A percentile compares a stretch with the other conserved stretches of the same genome.
These are phyloP conservation scores for Chamaetylas fuelleborni DNA, from an alignment of 2,113 vertebrate species.

Conservation along the genomic window DNA sequence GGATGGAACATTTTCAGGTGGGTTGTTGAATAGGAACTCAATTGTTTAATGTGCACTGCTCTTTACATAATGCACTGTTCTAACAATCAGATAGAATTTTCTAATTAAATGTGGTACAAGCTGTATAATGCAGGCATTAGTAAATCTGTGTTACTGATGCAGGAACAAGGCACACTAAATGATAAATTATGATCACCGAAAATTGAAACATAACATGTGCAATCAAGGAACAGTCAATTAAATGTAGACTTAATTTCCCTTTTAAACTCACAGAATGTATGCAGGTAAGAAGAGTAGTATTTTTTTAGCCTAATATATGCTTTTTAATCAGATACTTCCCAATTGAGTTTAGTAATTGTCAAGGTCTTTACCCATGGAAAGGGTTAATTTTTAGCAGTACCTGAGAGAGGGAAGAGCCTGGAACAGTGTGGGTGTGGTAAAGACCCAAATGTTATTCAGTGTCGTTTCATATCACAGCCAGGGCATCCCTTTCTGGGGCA, in stretches of 20 bases:
- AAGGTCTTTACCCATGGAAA: background rate
- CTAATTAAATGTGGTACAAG: background rate
- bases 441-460: background rate
- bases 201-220: background rate
- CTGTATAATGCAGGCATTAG: background rate
- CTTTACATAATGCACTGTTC: background rate
- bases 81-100: background rate
- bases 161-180: background rate
- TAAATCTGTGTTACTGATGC: background rate
- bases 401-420: rapidly evolving
- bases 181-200: background rate
- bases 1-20: background rate
- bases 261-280: background rate
- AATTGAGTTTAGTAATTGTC: background rate
- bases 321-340: background rate
- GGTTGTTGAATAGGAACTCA: background rate
- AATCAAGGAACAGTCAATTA: background rate
- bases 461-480: background rate
- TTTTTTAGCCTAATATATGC: background rate
- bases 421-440: background rate
- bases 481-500: background rate
- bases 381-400: background rate
- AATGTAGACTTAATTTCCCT: background rate
- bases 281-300: background rate
- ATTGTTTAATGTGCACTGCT: background rate